Conservation (phyloP, 2,888 invertebrate genomes). For the Cotesia congregata region DNA sequence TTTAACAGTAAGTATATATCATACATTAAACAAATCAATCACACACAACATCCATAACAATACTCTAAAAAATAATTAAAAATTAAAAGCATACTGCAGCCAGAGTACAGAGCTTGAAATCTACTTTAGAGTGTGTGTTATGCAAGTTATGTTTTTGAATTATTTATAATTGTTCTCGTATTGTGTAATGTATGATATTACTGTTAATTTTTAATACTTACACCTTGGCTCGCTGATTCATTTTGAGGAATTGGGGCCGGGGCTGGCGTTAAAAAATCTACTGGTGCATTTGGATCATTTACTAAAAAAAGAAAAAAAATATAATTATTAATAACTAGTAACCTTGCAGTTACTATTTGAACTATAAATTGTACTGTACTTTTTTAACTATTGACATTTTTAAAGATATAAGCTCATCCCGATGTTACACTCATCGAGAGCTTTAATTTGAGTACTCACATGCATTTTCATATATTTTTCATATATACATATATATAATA, state of each 20-base stretch:
- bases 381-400: no score
- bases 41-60: neutral
- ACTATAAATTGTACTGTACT: no score
- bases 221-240: constrained; percentile 63
- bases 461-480: no score
- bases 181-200: constrained; percentile 21
- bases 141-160: constrained; percentile 14
- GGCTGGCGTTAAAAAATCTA: constrained; percentile 73
- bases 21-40: constrained; percentile 24
- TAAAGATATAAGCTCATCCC: no score
- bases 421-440: no score
- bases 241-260: constrained; percentile 54
- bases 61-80: neutral
- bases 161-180: constrained; percentile 28
- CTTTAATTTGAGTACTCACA: no score
- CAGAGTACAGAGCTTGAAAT: constrained; percentile 1
- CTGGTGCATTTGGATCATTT: constrained; percentile 73
- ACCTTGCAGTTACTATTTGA: no score
- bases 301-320: constrained; percentile 57
- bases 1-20: neutral
- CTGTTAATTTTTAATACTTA: constrained; percentile 53
- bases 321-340: constrained; percentile 24
- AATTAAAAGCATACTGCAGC: constrained; percentile 12
- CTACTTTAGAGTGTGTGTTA: neutral
- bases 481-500: no score